phyloP scores from a whole-genome alignment of 2,888 invertebrate species.

The Chrysolina haemoptera region DNA sequence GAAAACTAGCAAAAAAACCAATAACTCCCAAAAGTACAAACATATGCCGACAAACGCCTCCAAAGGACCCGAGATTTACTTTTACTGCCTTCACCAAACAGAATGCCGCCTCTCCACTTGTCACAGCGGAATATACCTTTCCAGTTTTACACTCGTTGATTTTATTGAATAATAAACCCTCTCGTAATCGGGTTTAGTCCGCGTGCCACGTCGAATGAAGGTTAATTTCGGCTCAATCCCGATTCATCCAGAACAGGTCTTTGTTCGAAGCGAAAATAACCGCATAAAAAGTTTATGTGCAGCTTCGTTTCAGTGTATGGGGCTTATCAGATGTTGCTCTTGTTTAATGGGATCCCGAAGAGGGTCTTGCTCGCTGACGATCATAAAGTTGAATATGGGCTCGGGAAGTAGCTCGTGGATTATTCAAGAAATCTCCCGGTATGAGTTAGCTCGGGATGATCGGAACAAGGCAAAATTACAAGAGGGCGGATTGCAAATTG shows the following conservation, averaged over 20 bases:
- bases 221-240: constrained; percentile 30
- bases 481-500: not conserved
- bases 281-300: constrained; percentile 40
- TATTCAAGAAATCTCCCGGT: not conserved
- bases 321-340: constrained; percentile 44
- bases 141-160: constrained; percentile 17
- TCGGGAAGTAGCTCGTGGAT: constrained; percentile 21
- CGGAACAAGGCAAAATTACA: not conserved
- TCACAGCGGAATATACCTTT: not conserved
- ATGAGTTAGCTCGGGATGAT: not conserved
- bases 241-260: constrained; percentile 26
- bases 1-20: too few relatives aligned
- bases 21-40: not conserved
- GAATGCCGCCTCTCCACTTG: not conserved
- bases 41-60: not conserved
- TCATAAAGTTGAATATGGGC: constrained; percentile 39
- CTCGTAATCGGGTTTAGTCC: constrained; percentile 19
- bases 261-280: constrained; percentile 41
- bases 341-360: constrained; percentile 37
- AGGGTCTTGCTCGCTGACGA: constrained; percentile 31
- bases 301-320: constrained; percentile 32
- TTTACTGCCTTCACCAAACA: not conserved
- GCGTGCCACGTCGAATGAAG: not conserved
- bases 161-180: constrained; percentile 29
- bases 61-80: not conserved